Evolutionary conservation across 2,113 vertebrate species (phyloP).

Genomic region (Hiodon alosoides): DNA sequence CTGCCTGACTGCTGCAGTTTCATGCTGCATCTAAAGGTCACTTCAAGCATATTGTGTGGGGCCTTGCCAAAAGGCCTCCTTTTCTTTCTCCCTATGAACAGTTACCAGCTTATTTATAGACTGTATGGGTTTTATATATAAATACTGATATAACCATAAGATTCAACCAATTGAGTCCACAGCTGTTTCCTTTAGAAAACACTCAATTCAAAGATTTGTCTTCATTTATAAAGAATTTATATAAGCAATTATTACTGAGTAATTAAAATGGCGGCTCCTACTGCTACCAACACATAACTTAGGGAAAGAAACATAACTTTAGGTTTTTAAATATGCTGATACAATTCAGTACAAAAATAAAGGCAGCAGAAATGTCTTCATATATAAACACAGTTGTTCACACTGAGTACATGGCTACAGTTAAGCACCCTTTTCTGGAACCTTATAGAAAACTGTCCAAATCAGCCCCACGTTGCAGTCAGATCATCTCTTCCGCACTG

Average conservation of each 20-base stretch:
- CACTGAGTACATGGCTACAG: constrained; percentile 47
- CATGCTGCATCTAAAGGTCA: constrained; percentile 13
- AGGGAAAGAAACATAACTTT: constrained; percentile 65
- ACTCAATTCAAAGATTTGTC: background rate
- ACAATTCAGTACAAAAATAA: constrained; percentile 73
- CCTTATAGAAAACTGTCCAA: background rate
- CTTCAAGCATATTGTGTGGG: background rate
- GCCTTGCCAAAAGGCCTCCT: background rate
- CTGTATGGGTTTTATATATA: background rate
- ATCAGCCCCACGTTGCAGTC: constrained; percentile 31
- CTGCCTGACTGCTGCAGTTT: constrained; percentile 21
- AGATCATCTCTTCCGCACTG: constrained; percentile 13
- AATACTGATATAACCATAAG: background rate
- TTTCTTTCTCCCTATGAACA: background rate
- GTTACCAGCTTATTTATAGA: background rate
- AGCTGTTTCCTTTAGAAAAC: background rate
- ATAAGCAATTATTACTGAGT: constrained; percentile 44
- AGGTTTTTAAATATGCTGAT: constrained; percentile 71
- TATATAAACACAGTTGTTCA: constrained; percentile 49
- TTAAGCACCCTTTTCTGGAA: constrained; percentile 6
- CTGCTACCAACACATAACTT: constrained; percentile 69
- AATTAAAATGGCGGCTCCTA: constrained; percentile 56
- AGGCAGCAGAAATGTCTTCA: constrained; percentile 56
- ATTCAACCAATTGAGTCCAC: background rate
- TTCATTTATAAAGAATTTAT: constrained; percentile 21